A percentile compares a stretch with the other conserved stretches of the same genome.
phyloP scores from a whole-genome alignment of 2,888 invertebrate genomes.

The Agrochola circellaris region DNA sequence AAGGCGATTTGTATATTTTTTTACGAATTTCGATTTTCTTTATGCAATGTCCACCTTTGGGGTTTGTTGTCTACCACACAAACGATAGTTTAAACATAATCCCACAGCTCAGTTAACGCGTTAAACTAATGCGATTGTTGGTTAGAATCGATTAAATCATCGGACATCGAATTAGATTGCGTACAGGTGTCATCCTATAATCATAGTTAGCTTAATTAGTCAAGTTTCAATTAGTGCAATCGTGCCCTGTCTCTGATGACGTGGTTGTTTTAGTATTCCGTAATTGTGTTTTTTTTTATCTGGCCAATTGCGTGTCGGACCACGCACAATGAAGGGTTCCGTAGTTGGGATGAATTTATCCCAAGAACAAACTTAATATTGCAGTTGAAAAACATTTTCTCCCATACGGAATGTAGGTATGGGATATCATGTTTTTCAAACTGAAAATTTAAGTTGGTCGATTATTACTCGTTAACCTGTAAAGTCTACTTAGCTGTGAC shows the following conservation, averaged over 20 bases:
- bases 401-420: too few species aligned
- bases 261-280: conserved; percentile 6
- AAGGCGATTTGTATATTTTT: background rate
- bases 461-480: too few species aligned
- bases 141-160: conserved; percentile 29
- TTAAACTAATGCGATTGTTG: conserved; percentile 3
- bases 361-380: too few species aligned
- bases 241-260: conserved; percentile 19
- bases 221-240: conserved; percentile 40
- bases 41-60: background rate
- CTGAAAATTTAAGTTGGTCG: too few species aligned
- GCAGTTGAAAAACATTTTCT: too few species aligned
- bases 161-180: conserved; percentile 14
- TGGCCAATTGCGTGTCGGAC: too few species aligned
- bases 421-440: too few species aligned
- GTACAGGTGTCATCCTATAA: conserved; percentile 36
- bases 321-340: too few species aligned
- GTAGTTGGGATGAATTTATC: too few species aligned
- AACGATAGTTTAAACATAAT: background rate
- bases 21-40: background rate
- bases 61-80: background rate
- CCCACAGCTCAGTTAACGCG: background rate
- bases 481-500: too few species aligned
- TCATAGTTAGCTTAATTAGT: conserved; percentile 38
- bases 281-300: too few species aligned